phyloP scores from a whole-genome alignment of 2,888 invertebrate genomes.

The Pristionchus arcanus region DNA sequence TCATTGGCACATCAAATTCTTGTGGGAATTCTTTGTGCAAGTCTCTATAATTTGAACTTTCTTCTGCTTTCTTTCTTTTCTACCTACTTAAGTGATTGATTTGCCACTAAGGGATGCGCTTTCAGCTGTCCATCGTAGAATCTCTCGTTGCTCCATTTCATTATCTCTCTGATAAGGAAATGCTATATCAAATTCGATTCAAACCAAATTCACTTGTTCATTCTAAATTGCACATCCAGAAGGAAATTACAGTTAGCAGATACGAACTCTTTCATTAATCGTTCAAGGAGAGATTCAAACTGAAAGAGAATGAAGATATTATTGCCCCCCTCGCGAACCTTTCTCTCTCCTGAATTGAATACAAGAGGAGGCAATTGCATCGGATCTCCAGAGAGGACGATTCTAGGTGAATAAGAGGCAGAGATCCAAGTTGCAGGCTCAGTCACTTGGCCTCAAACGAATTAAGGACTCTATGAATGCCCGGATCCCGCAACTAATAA shows the following conservation, averaged over 20 bases:
- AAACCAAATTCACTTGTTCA: conserved; percentile 27
- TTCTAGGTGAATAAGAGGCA: conserved; percentile 63
- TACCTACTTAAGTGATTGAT: conserved; percentile 46
- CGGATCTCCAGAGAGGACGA: conserved; percentile 75
- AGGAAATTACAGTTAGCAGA: conserved; percentile 63
- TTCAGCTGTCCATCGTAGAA: conserved; percentile 71
- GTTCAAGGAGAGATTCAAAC: conserved; percentile 59
- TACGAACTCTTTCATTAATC: conserved; percentile 62
- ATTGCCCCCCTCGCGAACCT: neutral
- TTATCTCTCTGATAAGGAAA: conserved; percentile 62
- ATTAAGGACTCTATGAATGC: no score
- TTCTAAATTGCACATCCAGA: conserved; percentile 69
- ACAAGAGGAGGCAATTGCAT: conserved; percentile 70
- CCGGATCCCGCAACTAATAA: no score
- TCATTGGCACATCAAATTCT: conserved; percentile 21
- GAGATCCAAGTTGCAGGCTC: conserved; percentile 67
- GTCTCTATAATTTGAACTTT: conserved; percentile 21
- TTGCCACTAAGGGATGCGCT: conserved; percentile 61
- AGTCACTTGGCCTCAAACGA: conserved; percentile 58
- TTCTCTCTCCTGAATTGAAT: conserved; percentile 23
- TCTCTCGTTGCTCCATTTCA: conserved; percentile 72
- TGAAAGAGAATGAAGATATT: conserved; percentile 55
- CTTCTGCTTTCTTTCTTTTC: neutral
- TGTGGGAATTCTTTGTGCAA: neutral
- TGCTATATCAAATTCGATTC: neutral